Percentiles rank a stretch among this genome's conserved stretches.
Evolutionary conservation across 2,888 invertebrate genomes (phyloP).

Genomic region (Didymodactylos carnosus): DNA sequence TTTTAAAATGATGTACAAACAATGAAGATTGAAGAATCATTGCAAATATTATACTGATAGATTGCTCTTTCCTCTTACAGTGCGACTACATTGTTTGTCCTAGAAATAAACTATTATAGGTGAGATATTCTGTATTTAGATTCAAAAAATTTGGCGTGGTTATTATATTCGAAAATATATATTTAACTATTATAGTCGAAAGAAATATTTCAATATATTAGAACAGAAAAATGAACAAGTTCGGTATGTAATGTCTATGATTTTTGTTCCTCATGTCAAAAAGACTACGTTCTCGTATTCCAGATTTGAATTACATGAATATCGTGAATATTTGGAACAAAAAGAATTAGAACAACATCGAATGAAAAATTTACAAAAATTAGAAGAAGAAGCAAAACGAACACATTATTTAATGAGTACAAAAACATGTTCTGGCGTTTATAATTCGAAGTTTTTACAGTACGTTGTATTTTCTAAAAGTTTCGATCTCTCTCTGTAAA

Average conservation of each 20-base stretch:
- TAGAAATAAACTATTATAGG: too few relatives aligned
- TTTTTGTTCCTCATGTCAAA: neutral
- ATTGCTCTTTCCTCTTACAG: too few relatives aligned
- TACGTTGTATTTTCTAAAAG: neutral
- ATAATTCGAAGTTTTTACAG: slow-evolving; percentile 1
- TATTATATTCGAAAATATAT: slow-evolving; percentile 32
- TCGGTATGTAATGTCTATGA: neutral
- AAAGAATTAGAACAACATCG: slow-evolving; percentile 6
- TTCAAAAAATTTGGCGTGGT: slow-evolving; percentile 33
- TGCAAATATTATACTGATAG: too few relatives aligned
- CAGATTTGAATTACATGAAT: slow-evolving; percentile 6
- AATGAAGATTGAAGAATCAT: too few relatives aligned
- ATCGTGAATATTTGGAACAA: slow-evolving; percentile 10
- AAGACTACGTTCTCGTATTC: neutral
- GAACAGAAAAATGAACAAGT: slow-evolving; percentile 10
- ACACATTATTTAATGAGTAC: slow-evolving; percentile 13
- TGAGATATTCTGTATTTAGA: too few relatives aligned
- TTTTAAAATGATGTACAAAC: too few relatives aligned
- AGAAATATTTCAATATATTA: slow-evolving; percentile 2
- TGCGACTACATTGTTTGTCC: too few relatives aligned
- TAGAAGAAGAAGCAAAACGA: slow-evolving; percentile 12
- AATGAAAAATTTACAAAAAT: neutral
- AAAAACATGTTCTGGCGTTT: slow-evolving; percentile 9
- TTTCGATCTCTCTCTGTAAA: neutral
- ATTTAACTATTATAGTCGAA: slow-evolving; percentile 20